Conservation (phyloP, 1,140 invertebrate species). For the Holcopasites calliopsidis region DNA sequence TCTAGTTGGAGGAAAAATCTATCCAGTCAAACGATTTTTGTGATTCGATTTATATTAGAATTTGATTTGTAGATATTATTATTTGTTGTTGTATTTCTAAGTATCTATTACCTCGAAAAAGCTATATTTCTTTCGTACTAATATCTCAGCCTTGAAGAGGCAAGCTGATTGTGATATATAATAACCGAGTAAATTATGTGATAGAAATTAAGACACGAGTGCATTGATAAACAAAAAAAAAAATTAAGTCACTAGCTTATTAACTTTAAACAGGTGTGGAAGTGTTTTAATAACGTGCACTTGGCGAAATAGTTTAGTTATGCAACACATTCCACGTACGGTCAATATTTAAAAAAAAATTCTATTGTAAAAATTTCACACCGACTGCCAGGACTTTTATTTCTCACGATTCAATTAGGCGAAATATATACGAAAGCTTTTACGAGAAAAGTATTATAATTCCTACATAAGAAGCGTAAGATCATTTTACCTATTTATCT, state of each 20-base stretch:
- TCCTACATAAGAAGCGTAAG: no score
- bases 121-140: not conserved
- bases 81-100: not conserved
- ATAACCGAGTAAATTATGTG: conserved; percentile 1
- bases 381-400: not conserved
- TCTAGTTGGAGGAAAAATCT: not conserved
- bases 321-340: not conserved
- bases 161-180: not conserved
- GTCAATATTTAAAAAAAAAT: not conserved
- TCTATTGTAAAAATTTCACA: not conserved
- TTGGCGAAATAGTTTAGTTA: not conserved
- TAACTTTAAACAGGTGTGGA: not conserved
- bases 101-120: no score
- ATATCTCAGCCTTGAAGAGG: not conserved
- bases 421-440: not conserved
- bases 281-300: conserved; percentile 13
- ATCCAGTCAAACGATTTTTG: not conserved
- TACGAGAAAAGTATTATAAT: not conserved
- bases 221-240: not conserved
- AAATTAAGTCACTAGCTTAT: not conserved
- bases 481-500: not conserved
- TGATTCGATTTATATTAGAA: not conserved
- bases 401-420: not conserved
- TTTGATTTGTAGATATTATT: not conserved
- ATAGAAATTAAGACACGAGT: not conserved